These are phyloP conservation scores for Caenorhabditis virilis DNA, from an alignment of 2,888 invertebrate genomes.

Conservation along the genomic window DNA sequence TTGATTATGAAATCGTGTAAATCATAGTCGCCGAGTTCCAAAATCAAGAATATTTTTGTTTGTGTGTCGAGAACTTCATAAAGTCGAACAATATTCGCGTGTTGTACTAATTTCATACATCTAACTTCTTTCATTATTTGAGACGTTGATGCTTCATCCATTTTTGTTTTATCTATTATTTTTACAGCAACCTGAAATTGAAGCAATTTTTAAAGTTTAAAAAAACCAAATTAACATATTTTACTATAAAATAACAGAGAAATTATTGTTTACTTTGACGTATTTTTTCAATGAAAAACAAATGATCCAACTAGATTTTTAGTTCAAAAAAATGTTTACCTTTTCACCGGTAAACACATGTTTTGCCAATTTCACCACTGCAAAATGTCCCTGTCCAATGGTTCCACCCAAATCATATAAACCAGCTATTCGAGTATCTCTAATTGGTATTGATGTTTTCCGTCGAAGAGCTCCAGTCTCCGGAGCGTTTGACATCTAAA, in stretches of 20 bases:
- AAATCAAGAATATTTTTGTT: slow-evolving; percentile 82
- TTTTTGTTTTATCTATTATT: slow-evolving; percentile 94
- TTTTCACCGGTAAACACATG: slow-evolving; percentile 99
- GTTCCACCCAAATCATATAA: slow-evolving; percentile 96
- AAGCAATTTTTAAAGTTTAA: background rate
- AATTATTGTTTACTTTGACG: too few species aligned
- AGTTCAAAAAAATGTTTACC: slow-evolving; percentile 75
- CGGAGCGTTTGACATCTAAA: slow-evolving; percentile 33
- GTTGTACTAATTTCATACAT: slow-evolving; percentile 98
- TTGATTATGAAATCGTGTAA: slow-evolving; percentile 97
- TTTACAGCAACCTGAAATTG: slow-evolving; percentile 75
- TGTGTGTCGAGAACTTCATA: slow-evolving; percentile 98
- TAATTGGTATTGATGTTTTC: slow-evolving; percentile 35
- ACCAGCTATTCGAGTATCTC: slow-evolving; percentile 73
- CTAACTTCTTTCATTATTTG: slow-evolving; percentile 87
- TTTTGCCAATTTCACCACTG: slow-evolving; percentile 93
- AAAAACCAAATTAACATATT: too few species aligned
- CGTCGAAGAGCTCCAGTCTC: slow-evolving; percentile 38
- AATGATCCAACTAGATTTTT: background rate
- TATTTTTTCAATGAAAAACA: slow-evolving; percentile 1
- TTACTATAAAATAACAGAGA: too few species aligned
- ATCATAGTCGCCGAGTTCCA: slow-evolving; percentile 97
- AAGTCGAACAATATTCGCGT: slow-evolving; percentile 94
- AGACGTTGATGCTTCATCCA: slow-evolving; percentile 91
- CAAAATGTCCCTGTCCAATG: slow-evolving; percentile 96